These are phyloP conservation scores for Drosophila sechellia DNA, from an alignment of 1,140 invertebrate genomes.

Conservation along the genomic window DNA sequence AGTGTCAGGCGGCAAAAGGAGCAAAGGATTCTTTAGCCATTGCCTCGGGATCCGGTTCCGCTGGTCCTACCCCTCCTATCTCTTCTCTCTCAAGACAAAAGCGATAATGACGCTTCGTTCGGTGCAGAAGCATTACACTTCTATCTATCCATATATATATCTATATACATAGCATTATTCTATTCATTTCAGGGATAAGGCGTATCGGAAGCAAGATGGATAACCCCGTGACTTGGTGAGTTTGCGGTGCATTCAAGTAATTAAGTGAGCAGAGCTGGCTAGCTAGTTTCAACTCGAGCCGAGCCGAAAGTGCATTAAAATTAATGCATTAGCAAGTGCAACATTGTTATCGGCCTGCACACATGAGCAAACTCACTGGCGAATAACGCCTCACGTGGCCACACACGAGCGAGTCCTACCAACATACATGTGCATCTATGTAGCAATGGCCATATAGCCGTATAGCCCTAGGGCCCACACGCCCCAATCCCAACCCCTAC, in stretches of 20 bases:
- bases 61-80: neutral
- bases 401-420: conserved; percentile 62
- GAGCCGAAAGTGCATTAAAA: conserved; percentile 76
- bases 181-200: conserved; percentile 28
- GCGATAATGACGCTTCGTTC: conserved; percentile 75
- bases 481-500: neutral
- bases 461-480: conserved; percentile 2
- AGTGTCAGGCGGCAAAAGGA: conserved; percentile 81
- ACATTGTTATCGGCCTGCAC: conserved; percentile 80
- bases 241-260: conserved; percentile 69
- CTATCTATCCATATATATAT: neutral
- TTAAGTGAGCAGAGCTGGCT: conserved; percentile 56
- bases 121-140: conserved; percentile 36
- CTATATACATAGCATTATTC: conserved; percentile 6
- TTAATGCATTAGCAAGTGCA: conserved; percentile 82
- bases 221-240: conserved; percentile 59
- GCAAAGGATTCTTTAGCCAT: conserved; percentile 70
- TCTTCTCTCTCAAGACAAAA: conserved; percentile 15
- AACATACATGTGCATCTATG: conserved; percentile 2
- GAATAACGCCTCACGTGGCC: conserved; percentile 63
- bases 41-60: conserved; percentile 29
- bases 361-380: conserved; percentile 65
- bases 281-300: conserved; percentile 15
- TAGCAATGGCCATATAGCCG: neutral
- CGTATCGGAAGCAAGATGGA: conserved; percentile 70